Evolutionary conservation across 2,113 vertebrate genomes (phyloP).

Genomic region (Corvus cornix): DNA sequence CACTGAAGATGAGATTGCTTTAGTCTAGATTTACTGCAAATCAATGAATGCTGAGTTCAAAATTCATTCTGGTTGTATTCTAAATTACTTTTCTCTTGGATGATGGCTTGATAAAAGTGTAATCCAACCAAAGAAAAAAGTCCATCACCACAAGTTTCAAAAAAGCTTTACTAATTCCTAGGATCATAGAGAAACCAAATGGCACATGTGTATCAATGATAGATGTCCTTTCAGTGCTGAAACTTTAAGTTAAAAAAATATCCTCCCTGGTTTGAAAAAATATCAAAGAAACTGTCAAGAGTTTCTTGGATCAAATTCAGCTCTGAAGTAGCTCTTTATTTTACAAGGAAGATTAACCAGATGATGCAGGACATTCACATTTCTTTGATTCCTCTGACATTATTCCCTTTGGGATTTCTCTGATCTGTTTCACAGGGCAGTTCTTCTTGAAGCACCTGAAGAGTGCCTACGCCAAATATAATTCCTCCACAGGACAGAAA

Average conservation of each 20-base stretch:
- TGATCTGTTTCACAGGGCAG: background rate
- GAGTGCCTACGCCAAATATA: background rate
- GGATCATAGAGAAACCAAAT: background rate
- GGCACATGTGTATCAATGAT: background rate
- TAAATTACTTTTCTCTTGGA: background rate
- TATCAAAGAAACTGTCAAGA: conserved; percentile 17
- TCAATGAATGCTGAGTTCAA: conserved; percentile 32
- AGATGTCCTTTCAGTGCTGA: background rate
- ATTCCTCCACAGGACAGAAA: conserved; percentile 1
- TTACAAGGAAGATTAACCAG: conserved; percentile 38
- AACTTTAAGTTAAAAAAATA: background rate
- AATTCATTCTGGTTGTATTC: background rate
- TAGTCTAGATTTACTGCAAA: conserved; percentile 47
- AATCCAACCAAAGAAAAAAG: background rate
- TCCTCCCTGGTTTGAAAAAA: background rate
- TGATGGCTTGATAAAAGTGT: conserved; percentile 13
- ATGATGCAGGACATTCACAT: conserved; percentile 21
- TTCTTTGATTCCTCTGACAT: conserved; percentile 25
- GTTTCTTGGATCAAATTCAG: conserved; percentile 21
- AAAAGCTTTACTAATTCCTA: background rate
- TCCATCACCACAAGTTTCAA: background rate
- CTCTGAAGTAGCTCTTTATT: conserved; percentile 15
- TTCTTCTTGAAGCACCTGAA: conserved; percentile 5
- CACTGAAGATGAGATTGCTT: conserved; percentile 7
- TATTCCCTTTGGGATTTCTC: background rate